These are phyloP conservation scores for Conus canariensis DNA, from an alignment of 2,888 invertebrate species.

Conservation along the genomic window DNA sequence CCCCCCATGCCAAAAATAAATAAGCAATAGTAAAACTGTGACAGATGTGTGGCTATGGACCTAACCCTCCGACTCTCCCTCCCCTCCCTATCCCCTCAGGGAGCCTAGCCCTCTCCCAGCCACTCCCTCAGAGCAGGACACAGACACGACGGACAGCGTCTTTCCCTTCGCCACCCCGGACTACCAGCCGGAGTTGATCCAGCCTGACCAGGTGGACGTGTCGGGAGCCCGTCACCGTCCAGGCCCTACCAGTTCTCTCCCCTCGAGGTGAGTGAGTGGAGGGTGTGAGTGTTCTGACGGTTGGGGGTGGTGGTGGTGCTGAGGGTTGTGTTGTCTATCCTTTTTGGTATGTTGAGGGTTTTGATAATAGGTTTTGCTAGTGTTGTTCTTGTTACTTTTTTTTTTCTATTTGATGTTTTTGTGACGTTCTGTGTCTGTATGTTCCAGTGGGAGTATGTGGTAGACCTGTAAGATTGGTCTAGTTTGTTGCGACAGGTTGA, in stretches of 20 bases:
- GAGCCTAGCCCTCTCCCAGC: constrained; percentile 32
- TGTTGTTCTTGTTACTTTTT: too few species aligned
- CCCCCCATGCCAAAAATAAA: too few species aligned
- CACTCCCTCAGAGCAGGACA: not conserved
- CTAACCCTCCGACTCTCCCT: too few species aligned
- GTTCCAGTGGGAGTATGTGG: too few species aligned
- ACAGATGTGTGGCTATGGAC: too few species aligned
- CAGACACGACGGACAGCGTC: not conserved
- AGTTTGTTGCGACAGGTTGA: too few species aligned
- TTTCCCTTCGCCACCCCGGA: constrained; percentile 37
- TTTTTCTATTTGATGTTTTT: too few species aligned
- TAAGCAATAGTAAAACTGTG: too few species aligned
- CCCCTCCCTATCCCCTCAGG: not conserved
- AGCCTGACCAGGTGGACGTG: constrained; percentile 64
- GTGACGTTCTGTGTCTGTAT: too few species aligned
- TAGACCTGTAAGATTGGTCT: too few species aligned
- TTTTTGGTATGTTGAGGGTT: too few species aligned
- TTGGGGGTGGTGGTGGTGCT: not conserved
- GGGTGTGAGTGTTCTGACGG: constrained; percentile 2
- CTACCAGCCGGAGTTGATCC: constrained; percentile 55
- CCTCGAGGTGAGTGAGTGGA: constrained; percentile 78
- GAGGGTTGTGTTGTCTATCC: not conserved
- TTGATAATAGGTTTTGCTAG: too few species aligned
- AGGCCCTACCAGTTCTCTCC: constrained; percentile 88
- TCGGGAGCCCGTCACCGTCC: constrained; percentile 82